Conservation (phyloP, 2,797 vertebrate genomes). For the Gorsachius magnificus region DNA sequence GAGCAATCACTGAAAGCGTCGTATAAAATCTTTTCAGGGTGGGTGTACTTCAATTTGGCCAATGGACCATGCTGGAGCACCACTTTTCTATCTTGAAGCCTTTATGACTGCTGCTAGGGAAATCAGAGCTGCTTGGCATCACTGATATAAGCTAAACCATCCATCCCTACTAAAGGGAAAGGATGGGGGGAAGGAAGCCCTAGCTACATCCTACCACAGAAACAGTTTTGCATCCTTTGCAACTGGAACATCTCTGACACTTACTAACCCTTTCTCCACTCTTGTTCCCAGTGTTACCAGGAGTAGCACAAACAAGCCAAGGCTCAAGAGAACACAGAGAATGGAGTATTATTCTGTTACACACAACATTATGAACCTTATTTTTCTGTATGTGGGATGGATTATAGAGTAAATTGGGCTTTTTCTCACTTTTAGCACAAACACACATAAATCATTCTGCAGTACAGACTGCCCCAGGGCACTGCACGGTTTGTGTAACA, state of each 20-base stretch:
- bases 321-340: background rate
- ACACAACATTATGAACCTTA: background rate
- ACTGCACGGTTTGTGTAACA: background rate
- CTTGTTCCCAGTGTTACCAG: background rate
- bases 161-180: background rate
- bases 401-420: background rate
- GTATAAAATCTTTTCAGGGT: background rate
- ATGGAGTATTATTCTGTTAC: background rate
- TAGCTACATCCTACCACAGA: background rate
- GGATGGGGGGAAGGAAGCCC: background rate
- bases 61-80: background rate
- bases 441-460: background rate
- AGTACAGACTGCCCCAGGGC: accelerated
- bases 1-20: background rate
- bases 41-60: background rate
- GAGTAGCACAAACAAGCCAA: background rate
- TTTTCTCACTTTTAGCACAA: background rate
- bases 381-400: background rate
- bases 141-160: background rate
- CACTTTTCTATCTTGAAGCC: background rate
- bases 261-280: background rate
- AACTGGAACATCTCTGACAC: background rate
- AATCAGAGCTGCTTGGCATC: background rate
- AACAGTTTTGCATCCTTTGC: background rate
- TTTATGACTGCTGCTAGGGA: background rate